Evolutionary conservation across 2,113 vertebrate genomes (phyloP).

Genomic region (Anoplopoma fimbria): DNA sequence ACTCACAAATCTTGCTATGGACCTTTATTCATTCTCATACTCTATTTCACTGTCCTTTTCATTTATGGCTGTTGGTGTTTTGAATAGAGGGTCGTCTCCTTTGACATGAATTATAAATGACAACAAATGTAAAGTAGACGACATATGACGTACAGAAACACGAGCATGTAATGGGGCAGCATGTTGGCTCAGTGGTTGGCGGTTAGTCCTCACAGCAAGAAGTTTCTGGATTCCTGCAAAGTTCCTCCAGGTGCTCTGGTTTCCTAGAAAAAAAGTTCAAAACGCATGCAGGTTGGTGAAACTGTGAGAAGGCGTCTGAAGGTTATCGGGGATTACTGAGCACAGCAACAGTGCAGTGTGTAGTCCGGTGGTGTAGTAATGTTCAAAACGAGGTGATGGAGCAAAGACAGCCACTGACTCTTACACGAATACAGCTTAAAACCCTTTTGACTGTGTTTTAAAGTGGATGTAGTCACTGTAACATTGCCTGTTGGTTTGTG

Average conservation of each 20-base stretch:
- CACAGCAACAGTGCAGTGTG: neutral
- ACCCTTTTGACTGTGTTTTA: too few species aligned
- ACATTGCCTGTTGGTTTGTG: too few species aligned
- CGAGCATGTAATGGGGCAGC: too few species aligned
- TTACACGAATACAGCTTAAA: neutral
- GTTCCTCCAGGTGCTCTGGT: neutral
- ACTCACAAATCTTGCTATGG: constrained; percentile 11
- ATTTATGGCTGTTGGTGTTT: neutral
- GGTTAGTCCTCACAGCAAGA: neutral
- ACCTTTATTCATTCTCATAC: neutral
- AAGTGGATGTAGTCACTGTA: too few species aligned
- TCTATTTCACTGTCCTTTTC: neutral
- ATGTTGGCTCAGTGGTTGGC: neutral
- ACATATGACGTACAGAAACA: neutral
- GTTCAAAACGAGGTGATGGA: neutral
- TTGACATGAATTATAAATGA: neutral
- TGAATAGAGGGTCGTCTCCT: neutral
- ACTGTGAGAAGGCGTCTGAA: neutral
- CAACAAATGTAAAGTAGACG: neutral
- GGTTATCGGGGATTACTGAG: neutral
- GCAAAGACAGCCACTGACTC: neutral
- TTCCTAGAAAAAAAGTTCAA: neutral
- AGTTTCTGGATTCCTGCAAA: neutral
- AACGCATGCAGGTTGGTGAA: neutral
- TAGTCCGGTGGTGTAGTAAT: neutral